Conservation (phyloP, 2,113 vertebrate genomes). For the Proteles cristata region DNA sequence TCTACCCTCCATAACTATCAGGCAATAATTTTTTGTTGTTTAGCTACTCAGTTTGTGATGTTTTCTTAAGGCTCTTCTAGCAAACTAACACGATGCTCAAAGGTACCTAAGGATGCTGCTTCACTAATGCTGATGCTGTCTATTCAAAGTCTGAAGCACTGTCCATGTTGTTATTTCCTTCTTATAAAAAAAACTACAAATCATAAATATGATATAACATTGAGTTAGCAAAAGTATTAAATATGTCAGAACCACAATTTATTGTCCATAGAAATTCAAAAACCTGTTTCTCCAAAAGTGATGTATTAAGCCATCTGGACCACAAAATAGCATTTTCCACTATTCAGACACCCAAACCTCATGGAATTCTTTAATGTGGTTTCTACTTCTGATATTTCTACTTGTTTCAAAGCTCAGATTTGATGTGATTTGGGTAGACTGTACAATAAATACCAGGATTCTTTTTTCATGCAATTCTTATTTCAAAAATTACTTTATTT, state of each 20-base stretch:
- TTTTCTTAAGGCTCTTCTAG: background rate
- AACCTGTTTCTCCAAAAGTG: background rate
- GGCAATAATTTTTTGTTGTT: background rate
- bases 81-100: background rate
- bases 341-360: background rate
- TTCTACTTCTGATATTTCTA: background rate
- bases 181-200: background rate
- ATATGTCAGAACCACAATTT: background rate
- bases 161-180: background rate
- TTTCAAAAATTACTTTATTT: background rate
- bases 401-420: background rate
- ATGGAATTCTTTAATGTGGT: background rate
- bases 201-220: background rate
- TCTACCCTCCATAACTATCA: background rate
- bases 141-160: background rate
- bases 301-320: background rate
- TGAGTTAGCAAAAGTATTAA: background rate
- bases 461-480: background rate
- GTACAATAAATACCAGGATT: background rate
- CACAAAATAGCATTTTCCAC: background rate
- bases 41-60: background rate
- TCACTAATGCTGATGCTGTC: background rate
- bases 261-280: background rate
- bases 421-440: background rate
- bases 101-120: background rate